Base-by-base conservation (phyloP, 2,888 invertebrate genomes). In the Thecophora atra region DNA sequence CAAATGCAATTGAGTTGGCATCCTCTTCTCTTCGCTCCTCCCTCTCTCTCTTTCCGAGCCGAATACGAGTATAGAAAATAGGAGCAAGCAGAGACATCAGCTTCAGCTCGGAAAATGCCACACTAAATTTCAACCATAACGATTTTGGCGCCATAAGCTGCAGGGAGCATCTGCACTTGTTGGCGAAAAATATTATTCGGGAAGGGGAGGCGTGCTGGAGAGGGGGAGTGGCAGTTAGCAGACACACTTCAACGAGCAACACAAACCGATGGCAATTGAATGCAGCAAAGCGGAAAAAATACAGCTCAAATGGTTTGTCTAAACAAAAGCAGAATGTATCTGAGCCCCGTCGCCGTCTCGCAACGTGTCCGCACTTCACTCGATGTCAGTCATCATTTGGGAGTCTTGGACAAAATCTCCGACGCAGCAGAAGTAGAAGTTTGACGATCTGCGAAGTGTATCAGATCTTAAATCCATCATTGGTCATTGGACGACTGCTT, bases 251-350 rank as follows among this genome's bases (percentile, higher is more conserved):
- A 60, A 30, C 30, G 17, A 60, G n/a, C 30, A 60, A 60, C 60
- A 30, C n/a, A 8, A 60, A 60, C 60, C 30, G 60, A 60, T 28
- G 60, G 30, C 60, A 60, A 30, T 60, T 60, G 60, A 60, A 60
- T 26, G 60, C 60, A 60, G 60, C 60, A 60, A 30, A 30, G n/a
- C 11, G 60, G 30, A 60, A 60, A 60, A 56, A 60, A 30, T n/a
- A 28, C 30, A 60, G 30, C 30, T 30, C 37, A 60, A 30, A 30
- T 30, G 17, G 30, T 60, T 60, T 30, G 60, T 30, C 30, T 30
- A n/a, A 17, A n/a, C 8, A 60, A 60, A 11, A 30, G 30, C 60
- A 30, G 28, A 3, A n/a, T n/a, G 13, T n/a, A 47, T 15, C 47
- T 5, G 17, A 47, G 17, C 2, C 1, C 47, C 17, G 2, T 47